A percentile compares a stretch with the other conserved stretches of the same genome.
Conservation (phyloP, 2,888 invertebrate species). For the Tuta absoluta region DNA sequence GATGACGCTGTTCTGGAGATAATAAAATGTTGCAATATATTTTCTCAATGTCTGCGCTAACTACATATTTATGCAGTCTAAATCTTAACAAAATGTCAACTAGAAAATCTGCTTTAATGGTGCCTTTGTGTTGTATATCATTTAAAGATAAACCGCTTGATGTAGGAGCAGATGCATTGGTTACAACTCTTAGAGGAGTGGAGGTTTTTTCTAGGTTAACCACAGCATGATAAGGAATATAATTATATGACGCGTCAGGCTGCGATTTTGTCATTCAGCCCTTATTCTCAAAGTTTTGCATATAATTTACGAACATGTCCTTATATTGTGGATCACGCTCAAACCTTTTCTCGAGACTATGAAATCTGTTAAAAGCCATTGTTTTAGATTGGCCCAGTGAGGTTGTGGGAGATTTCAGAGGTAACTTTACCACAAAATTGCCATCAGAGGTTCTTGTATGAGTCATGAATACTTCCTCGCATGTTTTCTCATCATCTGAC, state of each 20-base stretch:
- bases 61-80: slow-evolving; percentile 3
- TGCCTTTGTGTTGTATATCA: slow-evolving; percentile 15
- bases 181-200: slow-evolving; percentile 27
- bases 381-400: slow-evolving; percentile 17
- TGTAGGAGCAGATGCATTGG: slow-evolving; percentile 24
- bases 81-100: slow-evolving; percentile 10
- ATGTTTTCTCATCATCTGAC: slow-evolving; percentile 15
- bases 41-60: slow-evolving; percentile 18
- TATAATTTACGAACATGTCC: slow-evolving; percentile 22
- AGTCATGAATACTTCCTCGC: not conserved
- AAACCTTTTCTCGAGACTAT: slow-evolving; percentile 22
- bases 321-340: slow-evolving; percentile 22
- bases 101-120: not conserved
- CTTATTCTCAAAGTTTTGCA: slow-evolving; percentile 23
- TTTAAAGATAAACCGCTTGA: slow-evolving; percentile 17
- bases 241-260: slow-evolving; percentile 16
- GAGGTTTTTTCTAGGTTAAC: slow-evolving; percentile 14
- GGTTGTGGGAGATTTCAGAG: slow-evolving; percentile 17
- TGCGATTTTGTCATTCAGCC: slow-evolving; percentile 22
- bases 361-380: slow-evolving; percentile 20
- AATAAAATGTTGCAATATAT: slow-evolving; percentile 4
- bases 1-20: not conserved
- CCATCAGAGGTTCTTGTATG: slow-evolving; percentile 8
- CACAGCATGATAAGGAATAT: slow-evolving; percentile 25
- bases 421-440: slow-evolving; percentile 16